These are phyloP conservation scores for Moxostoma hubbsi DNA, from an alignment of 2,797 vertebrate genomes.

Conservation along the genomic window DNA sequence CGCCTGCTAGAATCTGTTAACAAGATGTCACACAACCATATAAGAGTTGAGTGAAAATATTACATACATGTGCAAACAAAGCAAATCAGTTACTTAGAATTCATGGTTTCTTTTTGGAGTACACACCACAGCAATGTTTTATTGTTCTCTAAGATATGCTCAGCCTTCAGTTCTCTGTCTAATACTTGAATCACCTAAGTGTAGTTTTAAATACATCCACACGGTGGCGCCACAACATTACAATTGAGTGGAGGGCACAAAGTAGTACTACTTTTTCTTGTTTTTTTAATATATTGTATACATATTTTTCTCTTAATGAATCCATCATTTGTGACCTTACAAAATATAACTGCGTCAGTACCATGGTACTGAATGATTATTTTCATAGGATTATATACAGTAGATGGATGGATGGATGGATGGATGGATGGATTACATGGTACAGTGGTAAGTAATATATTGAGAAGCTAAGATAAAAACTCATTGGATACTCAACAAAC, in stretches of 20 bases:
- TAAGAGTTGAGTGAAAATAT: neutral
- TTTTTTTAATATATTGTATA: no score
- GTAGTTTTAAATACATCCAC: neutral
- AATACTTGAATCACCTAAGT: neutral
- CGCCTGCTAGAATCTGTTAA: slow-evolving; percentile 74
- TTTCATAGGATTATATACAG: no score
- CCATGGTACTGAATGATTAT: no score
- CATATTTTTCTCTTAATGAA: no score
- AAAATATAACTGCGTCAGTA: no score
- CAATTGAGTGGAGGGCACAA: neutral
- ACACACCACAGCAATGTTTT: neutral
- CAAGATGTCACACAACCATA: neutral
- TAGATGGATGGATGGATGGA: no score
- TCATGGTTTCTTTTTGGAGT: neutral
- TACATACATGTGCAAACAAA: no score
- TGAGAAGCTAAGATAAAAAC: no score
- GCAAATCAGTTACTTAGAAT: neutral
- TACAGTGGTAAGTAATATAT: no score
- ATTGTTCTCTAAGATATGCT: neutral
- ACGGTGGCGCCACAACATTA: neutral
- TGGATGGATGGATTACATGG: no score
- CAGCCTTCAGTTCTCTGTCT: neutral
- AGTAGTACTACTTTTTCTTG: neutral
- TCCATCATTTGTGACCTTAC: no score
- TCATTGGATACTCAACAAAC: no score